Evolutionary conservation across 1,140 invertebrate species (phyloP).

Genomic region (Heterodera schachtii): DNA sequence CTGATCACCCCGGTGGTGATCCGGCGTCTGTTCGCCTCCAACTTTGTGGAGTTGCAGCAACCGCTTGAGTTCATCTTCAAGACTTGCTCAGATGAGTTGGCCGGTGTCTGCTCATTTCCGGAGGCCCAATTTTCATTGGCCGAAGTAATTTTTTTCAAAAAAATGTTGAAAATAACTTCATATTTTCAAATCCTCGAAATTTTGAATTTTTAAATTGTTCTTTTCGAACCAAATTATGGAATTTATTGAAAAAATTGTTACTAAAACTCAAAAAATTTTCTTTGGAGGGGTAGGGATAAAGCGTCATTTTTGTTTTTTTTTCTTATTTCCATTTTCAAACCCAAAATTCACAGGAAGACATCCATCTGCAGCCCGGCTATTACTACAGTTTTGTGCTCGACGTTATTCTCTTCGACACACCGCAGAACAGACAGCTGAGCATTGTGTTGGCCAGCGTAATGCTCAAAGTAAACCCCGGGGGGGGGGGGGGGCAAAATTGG

Average conservation of each 20-base stretch:
- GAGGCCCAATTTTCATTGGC: constrained; percentile 43
- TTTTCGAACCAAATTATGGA: no score
- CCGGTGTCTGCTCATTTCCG: constrained; percentile 53
- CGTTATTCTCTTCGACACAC: constrained; percentile 42
- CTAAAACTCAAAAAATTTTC: no score
- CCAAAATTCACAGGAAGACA: constrained; percentile 23
- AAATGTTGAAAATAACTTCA: no score
- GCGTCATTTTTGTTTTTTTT: not conserved
- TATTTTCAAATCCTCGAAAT: no score
- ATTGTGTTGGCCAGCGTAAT: constrained; percentile 42
- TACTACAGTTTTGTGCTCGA: constrained; percentile 39
- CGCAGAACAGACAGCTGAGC: constrained; percentile 42
- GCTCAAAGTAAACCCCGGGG: not conserved
- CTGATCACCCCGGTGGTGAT: constrained; percentile 21
- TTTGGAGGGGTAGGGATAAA: no score
- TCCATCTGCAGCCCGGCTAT: constrained; percentile 36
- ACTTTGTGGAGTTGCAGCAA: constrained; percentile 42
- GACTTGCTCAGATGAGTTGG: constrained; percentile 43
- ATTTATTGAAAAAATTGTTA: no score
- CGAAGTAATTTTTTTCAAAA: constrained; percentile 15
- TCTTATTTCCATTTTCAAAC: not conserved
- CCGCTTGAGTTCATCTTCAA: constrained; percentile 51
- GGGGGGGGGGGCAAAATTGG: no score
- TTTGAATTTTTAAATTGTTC: no score
- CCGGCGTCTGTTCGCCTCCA: constrained; percentile 37